Percentiles rank a stretch among this genome's conserved stretches.
phyloP scores from a whole-genome alignment of 1,140 invertebrate species.

The Mylabris phalerata region DNA sequence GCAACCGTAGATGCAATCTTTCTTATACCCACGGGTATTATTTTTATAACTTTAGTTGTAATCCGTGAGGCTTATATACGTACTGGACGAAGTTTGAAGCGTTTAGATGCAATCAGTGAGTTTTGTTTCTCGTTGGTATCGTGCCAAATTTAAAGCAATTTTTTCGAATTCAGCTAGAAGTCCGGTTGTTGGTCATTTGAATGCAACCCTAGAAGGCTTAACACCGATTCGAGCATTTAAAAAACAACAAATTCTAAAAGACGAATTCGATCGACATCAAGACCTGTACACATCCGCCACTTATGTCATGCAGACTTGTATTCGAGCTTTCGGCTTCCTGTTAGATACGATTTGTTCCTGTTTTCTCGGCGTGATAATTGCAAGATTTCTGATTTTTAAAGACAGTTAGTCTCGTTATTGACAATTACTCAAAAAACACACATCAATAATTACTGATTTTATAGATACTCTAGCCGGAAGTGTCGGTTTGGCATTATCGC shows the following conservation, averaged over 20 bases:
- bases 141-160: not conserved
- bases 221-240: conserved; percentile 80
- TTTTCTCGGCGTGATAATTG: not conserved
- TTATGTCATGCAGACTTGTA: conserved; percentile 54
- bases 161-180: conserved; percentile 36
- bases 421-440: not conserved
- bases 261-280: conserved; percentile 74
- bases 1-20: conserved; percentile 23
- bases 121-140: not conserved
- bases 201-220: conserved; percentile 60
- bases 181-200: conserved; percentile 62
- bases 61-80: conserved; percentile 52
- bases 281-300: conserved; percentile 60
- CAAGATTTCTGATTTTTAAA: not conserved
- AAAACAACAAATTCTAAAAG: conserved; percentile 66
- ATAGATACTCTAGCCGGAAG: conserved; percentile 45
- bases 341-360: conserved; percentile 61
- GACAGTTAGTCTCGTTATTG: not conserved
- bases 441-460: conserved; percentile 5
- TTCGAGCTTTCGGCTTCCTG: conserved; percentile 64
- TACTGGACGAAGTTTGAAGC: conserved; percentile 57
- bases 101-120: conserved; percentile 58
- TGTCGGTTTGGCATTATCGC: conserved; percentile 54
- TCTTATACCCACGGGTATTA: conserved; percentile 42
- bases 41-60: conserved; percentile 48